Percentiles rank a stretch among this genome's conserved stretches.
Conservation (phyloP, 2,113 vertebrate genomes). For the Cairina moschata region DNA sequence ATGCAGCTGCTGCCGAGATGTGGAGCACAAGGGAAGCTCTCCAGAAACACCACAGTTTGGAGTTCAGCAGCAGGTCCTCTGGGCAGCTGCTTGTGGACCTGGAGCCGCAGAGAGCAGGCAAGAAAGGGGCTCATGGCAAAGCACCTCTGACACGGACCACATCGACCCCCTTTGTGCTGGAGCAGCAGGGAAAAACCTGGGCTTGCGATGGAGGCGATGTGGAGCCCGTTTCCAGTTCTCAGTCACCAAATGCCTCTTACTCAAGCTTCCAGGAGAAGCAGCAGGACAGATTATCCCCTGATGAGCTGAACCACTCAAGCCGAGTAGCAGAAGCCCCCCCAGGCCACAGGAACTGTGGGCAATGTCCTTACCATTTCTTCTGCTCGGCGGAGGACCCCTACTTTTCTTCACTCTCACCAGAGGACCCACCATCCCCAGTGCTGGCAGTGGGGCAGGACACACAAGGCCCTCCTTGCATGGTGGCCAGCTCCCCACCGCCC, state of each 20-base stretch:
- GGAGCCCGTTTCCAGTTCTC: neutral
- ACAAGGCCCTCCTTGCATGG: neutral
- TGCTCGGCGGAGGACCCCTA: constrained; percentile 77
- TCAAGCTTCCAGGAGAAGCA: neutral
- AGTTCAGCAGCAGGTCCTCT: constrained; percentile 21
- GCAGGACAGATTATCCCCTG: neutral
- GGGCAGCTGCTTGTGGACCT: neutral
- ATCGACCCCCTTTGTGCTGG: constrained; percentile 70
- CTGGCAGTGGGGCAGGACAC: neutral
- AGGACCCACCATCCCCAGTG: neutral
- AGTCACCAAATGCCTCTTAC: neutral
- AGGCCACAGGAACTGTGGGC: neutral
- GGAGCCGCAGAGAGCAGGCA: neutral
- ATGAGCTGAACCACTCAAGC: neutral
- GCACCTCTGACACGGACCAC: constrained; percentile 52
- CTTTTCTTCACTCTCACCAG: constrained; percentile 69
- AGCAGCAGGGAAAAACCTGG: neutral
- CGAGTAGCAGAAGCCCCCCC: rapidly evolving
- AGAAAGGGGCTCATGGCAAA: neutral
- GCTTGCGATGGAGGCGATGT: neutral
- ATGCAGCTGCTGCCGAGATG: neutral
- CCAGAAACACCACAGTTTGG: constrained; percentile 72
- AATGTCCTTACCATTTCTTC: neutral
- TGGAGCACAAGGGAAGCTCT: constrained; percentile 15
- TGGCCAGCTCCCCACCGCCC: neutral